These are phyloP conservation scores for Moxostoma hubbsi DNA, from an alignment of 2,797 vertebrate species.

Conservation along the genomic window DNA sequence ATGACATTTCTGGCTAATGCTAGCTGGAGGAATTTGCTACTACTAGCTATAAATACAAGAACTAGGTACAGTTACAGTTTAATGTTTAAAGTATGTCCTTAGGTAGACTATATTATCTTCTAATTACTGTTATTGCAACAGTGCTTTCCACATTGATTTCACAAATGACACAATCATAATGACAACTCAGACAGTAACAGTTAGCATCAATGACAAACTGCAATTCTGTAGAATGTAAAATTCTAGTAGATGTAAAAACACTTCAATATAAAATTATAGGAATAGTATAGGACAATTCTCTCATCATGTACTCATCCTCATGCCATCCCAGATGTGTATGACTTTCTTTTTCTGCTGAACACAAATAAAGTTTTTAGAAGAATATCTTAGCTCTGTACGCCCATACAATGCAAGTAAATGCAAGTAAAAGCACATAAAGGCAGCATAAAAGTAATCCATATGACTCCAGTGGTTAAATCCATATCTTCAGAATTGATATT, in stretches of 20 bases:
- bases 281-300: too few relatives aligned
- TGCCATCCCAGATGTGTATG: too few relatives aligned
- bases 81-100: not conserved
- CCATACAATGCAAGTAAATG: too few relatives aligned
- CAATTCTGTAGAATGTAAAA: not conserved
- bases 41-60: not conserved
- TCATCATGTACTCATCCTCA: too few relatives aligned
- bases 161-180: not conserved
- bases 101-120: not conserved
- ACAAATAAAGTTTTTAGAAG: too few relatives aligned
- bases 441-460: too few relatives aligned
- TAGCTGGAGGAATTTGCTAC: not conserved
- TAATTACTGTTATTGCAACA: not conserved
- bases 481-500: too few relatives aligned
- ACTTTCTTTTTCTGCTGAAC: too few relatives aligned
- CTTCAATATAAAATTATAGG: not conserved
- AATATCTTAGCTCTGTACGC: too few relatives aligned
- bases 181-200: not conserved
- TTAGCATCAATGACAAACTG: conserved; percentile 20
- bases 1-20: not conserved
- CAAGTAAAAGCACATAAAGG: too few relatives aligned
- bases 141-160: not conserved
- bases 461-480: too few relatives aligned
- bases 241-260: not conserved
- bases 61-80: not conserved